A percentile compares a stretch with the other conserved stretches of the same genome.
Conservation (phyloP, 2,113 vertebrate genomes). For the Xiphophorus maculatus region DNA sequence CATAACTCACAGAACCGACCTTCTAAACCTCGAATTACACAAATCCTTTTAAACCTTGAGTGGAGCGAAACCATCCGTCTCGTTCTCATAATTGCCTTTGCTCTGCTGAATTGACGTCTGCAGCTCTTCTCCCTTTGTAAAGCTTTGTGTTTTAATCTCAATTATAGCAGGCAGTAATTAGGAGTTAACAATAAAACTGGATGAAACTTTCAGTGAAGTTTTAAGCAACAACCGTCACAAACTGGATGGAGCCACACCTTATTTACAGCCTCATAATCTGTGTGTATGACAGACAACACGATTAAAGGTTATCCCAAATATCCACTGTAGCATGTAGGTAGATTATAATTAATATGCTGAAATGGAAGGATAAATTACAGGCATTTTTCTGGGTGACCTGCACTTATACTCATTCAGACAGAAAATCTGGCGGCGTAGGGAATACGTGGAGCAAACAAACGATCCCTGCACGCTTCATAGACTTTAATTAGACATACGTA, state of each 20-base stretch:
- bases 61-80: not conserved
- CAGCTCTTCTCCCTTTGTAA: not conserved
- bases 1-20: not conserved
- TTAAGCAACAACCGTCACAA: not conserved
- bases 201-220: not conserved
- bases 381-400: not conserved
- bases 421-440: not conserved
- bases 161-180: not conserved
- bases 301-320: not conserved
- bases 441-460: not conserved
- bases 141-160: constrained; percentile 1
- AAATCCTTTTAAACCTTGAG: not conserved
- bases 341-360: not conserved
- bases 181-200: not conserved
- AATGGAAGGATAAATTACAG: not conserved
- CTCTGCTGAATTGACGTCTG: not conserved
- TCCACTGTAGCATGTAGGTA: not conserved
- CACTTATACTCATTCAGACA: not conserved
- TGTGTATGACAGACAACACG: not conserved
- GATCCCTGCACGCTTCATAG: not conserved
- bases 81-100: not conserved
- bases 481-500: not conserved
- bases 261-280: not conserved
- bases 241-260: not conserved
- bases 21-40: not conserved